Evolutionary conservation across 2,113 vertebrate genomes (phyloP).

Genomic region (Syngnathus scovelli): DNA sequence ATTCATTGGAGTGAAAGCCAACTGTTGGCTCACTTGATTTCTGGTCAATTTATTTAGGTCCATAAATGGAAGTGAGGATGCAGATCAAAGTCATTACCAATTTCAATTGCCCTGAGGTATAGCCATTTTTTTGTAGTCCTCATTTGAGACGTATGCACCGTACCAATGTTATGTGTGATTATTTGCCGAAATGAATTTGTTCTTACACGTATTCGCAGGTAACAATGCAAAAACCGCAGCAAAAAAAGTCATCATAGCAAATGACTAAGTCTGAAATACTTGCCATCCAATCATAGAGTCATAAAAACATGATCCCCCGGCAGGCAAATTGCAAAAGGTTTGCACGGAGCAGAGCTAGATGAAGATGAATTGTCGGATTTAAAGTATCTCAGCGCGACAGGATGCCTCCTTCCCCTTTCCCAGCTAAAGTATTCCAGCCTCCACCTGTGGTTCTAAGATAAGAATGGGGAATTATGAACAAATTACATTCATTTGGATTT

Average conservation of each 20-base stretch:
- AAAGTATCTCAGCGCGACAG: conserved; percentile 56
- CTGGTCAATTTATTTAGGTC: not conserved
- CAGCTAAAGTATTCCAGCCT: conserved; percentile 35
- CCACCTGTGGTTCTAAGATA: conserved; percentile 40
- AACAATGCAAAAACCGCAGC: not conserved
- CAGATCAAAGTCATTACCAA: not conserved
- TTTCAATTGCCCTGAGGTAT: not conserved
- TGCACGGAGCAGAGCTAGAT: conserved; percentile 25
- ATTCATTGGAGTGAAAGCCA: not conserved
- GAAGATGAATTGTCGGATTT: conserved; percentile 43
- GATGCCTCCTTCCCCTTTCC: conserved; percentile 32
- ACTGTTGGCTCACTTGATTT: too few relatives aligned
- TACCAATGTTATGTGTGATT: too few relatives aligned
- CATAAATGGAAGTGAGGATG: not conserved
- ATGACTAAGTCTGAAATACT: not conserved
- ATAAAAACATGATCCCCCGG: not conserved
- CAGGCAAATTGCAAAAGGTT: conserved; percentile 7
- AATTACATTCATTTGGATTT: conserved; percentile 57
- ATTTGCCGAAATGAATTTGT: not conserved
- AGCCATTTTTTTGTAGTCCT: not conserved
- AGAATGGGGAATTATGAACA: conserved; percentile 41
- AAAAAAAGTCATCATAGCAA: not conserved
- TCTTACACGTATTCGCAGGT: not conserved
- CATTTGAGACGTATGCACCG: not conserved
- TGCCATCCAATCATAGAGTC: not conserved